These are phyloP conservation scores for Sicus ferrugineus DNA, from an alignment of 2,888 invertebrate genomes.

Conservation along the genomic window DNA sequence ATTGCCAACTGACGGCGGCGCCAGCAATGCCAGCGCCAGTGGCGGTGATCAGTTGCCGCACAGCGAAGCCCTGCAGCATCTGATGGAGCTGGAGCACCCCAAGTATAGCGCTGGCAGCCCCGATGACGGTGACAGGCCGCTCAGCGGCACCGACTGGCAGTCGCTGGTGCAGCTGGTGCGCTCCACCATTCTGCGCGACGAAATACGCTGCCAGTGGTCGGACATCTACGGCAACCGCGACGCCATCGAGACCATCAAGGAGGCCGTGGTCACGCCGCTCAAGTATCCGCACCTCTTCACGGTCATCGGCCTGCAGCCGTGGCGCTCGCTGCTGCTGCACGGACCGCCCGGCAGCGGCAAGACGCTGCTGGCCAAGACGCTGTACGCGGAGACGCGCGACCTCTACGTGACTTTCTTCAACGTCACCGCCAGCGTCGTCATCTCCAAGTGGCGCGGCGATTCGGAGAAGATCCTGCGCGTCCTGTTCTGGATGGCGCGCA, in stretches of 20 bases:
- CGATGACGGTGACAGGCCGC: conserved; percentile 48
- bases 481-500: conserved; percentile 85
- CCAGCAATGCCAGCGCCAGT: not conserved
- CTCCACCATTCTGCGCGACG: conserved; percentile 60
- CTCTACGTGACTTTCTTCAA: conserved; percentile 83
- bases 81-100: conserved; percentile 53
- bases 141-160: conserved; percentile 54
- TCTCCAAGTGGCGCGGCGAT: conserved; percentile 97
- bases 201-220: conserved; percentile 78
- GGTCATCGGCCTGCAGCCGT: conserved; percentile 75
- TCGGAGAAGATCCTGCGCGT: conserved; percentile 91
- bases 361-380: conserved; percentile 87
- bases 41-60: conserved; percentile 1
- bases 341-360: conserved; percentile 79
- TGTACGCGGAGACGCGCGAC: conserved; percentile 77
- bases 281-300: conserved; percentile 77
- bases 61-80: conserved; percentile 30
- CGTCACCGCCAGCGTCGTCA: conserved; percentile 84
- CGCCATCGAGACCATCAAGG: conserved; percentile 81
- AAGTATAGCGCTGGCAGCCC: conserved; percentile 11
- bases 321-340: conserved; percentile 79
- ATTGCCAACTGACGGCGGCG: conserved; percentile 42
- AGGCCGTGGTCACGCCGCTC: conserved; percentile 84
- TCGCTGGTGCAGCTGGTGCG: conserved; percentile 64
- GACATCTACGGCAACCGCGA: conserved; percentile 81